Conservation (phyloP, 1,140 invertebrate species). For the Lycorma delicatula region DNA sequence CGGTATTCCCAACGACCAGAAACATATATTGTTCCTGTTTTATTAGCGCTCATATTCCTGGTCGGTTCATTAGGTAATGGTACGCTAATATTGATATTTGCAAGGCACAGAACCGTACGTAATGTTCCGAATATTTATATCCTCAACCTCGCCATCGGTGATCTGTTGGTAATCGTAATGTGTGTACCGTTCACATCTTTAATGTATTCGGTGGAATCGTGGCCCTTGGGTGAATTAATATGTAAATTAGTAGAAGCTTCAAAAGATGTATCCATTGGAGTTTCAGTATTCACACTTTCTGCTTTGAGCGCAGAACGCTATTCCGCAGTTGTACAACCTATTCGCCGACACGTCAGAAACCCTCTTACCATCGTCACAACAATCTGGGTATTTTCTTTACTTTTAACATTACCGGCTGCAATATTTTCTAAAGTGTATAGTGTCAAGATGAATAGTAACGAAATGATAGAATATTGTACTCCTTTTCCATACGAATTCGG, state of each 20-base stretch:
- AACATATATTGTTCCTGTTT: slow-evolving; percentile 76
- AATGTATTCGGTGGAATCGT: slow-evolving; percentile 76
- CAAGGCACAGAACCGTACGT: slow-evolving; percentile 67
- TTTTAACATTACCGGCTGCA: slow-evolving; percentile 72
- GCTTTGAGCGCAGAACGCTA: slow-evolving; percentile 85
- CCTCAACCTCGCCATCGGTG: slow-evolving; percentile 60
- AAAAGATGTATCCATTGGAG: slow-evolving; percentile 89
- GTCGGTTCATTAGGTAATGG: slow-evolving; percentile 84
- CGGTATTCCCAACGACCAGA: slow-evolving; percentile 65
- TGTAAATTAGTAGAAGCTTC: slow-evolving; percentile 83
- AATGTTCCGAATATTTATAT: slow-evolving; percentile 88
- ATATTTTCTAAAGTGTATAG: slow-evolving; percentile 58
- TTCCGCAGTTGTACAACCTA: slow-evolving; percentile 81
- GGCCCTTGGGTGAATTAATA: slow-evolving; percentile 73
- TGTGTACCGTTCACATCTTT: slow-evolving; percentile 83
- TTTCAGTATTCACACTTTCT: slow-evolving; percentile 87
- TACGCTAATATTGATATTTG: slow-evolving; percentile 75
- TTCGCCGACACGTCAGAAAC: slow-evolving; percentile 53
- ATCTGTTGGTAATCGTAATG: slow-evolving; percentile 70
- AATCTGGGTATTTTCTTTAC: slow-evolving; percentile 74
- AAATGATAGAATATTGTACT: slow-evolving; percentile 55
- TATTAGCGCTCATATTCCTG: slow-evolving; percentile 80
- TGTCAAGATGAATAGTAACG: slow-evolving; percentile 40
- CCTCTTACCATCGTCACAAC: slow-evolving; percentile 47
- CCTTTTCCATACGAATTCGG: slow-evolving; percentile 51